These are phyloP conservation scores for Macropis europaea DNA, from an alignment of 2,888 invertebrate species.

Conservation along the genomic window DNA sequence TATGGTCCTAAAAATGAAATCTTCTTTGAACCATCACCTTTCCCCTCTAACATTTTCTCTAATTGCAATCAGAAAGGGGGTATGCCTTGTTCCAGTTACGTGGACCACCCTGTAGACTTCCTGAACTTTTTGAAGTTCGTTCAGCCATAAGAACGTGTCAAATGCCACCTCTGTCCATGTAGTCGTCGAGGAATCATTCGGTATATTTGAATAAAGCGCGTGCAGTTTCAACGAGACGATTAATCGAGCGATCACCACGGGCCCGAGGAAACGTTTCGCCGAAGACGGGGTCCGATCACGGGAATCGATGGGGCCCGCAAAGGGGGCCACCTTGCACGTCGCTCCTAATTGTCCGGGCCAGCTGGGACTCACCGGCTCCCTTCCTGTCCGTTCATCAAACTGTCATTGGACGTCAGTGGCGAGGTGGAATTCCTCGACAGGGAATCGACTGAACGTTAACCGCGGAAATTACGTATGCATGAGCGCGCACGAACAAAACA, in stretches of 20 bases:
- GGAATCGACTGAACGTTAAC: conserved; percentile 65
- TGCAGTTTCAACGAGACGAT: conserved; percentile 14
- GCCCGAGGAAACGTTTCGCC: conserved; percentile 33
- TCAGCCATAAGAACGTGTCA: too few species aligned
- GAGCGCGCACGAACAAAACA: conserved; percentile 59
- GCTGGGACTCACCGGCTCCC: conserved; percentile 65
- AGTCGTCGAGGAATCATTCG: too few species aligned
- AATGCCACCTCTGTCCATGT: too few species aligned
- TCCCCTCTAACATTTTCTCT: too few species aligned
- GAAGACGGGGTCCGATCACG: conserved; percentile 53
- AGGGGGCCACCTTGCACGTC: conserved; percentile 64
- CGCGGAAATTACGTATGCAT: conserved; percentile 59
- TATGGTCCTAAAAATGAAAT: too few species aligned
- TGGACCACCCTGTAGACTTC: too few species aligned
- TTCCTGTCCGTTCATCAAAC: conserved; percentile 70
- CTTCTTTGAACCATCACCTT: too few species aligned
- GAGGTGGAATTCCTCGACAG: conserved; percentile 53
- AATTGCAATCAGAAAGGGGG: too few species aligned
- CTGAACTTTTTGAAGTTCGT: too few species aligned
- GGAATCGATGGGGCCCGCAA: conserved; percentile 59
- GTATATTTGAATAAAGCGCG: too few species aligned
- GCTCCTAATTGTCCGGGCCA: conserved; percentile 67
- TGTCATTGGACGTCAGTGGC: conserved; percentile 64
- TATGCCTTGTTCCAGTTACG: too few species aligned
- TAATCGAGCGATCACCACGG: conserved; percentile 42